phyloP scores from a whole-genome alignment of 2,888 invertebrate species.

The Papilio gigon region DNA sequence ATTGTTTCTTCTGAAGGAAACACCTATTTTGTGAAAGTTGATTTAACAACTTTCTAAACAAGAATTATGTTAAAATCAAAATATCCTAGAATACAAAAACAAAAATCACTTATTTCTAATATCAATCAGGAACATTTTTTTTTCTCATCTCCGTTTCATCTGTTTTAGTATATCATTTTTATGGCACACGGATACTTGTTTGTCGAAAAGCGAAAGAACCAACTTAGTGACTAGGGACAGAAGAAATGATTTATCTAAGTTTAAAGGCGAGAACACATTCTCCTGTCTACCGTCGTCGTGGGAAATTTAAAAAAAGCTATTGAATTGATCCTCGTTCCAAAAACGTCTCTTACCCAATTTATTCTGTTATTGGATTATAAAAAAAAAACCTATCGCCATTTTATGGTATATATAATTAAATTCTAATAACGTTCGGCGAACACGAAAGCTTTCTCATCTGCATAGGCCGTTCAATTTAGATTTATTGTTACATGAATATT shows the following conservation, averaged over 20 bases:
- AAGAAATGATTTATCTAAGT: conserved; percentile 3
- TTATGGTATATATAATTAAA: conserved; percentile 66
- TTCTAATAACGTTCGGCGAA: conserved; percentile 60
- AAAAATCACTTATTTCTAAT: neutral
- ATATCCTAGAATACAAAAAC: neutral
- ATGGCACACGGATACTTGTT: too few species aligned
- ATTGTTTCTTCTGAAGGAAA: conserved; percentile 7
- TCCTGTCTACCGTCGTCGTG: conserved; percentile 28
- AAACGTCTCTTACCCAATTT: conserved; percentile 21
- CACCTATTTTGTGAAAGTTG: conserved; percentile 13
- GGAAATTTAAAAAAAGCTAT: conserved; percentile 24
- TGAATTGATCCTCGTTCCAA: conserved; percentile 13
- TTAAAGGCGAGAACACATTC: conserved; percentile 6
- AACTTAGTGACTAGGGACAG: neutral
- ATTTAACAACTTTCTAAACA: conserved; percentile 20
- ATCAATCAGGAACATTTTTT: too few species aligned
- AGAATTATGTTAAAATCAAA: neutral
- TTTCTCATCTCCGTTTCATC: too few species aligned
- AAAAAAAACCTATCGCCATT: conserved; percentile 52
- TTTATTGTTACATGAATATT: conserved; percentile 45
- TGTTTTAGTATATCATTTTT: too few species aligned
- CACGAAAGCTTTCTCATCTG: conserved; percentile 48
- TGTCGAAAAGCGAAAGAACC: neutral
- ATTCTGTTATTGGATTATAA: conserved; percentile 30
- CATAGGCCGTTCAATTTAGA: conserved; percentile 55